Evolutionary conservation across 2,113 vertebrate species (phyloP).

Genomic region (Todiramphus chloris): DNA sequence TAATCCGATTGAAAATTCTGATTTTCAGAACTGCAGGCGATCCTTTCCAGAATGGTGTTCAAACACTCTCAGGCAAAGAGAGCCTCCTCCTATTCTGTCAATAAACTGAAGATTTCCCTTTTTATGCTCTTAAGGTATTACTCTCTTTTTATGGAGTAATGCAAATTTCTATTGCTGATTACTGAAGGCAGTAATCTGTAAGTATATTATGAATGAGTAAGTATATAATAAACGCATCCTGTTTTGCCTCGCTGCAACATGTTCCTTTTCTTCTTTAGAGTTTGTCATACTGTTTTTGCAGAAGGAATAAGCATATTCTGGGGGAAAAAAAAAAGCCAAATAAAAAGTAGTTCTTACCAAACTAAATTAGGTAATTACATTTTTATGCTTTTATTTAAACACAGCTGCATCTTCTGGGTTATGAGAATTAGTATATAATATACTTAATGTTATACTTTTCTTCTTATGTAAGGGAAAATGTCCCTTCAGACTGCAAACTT

Average conservation of each 20-base stretch:
- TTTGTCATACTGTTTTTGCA: background rate
- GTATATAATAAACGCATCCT: background rate
- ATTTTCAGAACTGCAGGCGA: background rate
- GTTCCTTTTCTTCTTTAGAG: background rate
- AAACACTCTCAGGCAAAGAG: background rate
- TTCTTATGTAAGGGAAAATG: constrained; percentile 40
- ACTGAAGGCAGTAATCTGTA: background rate
- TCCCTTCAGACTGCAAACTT: background rate
- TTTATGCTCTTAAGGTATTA: background rate
- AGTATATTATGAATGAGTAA: accelerated
- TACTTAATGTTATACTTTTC: constrained; percentile 20
- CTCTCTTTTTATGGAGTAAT: background rate
- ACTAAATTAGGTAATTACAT: constrained; percentile 34
- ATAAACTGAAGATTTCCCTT: background rate
- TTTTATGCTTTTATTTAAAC: constrained; percentile 41
- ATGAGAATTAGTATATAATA: constrained; percentile 38
- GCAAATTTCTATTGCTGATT: background rate
- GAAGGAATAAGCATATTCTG: constrained; percentile 30
- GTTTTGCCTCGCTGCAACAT: background rate
- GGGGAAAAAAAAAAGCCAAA: constrained; percentile 30
- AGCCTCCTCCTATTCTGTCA: background rate
- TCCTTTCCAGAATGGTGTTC: background rate
- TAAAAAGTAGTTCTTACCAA: constrained; percentile 31
- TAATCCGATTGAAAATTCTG: background rate
- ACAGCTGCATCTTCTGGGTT: constrained; percentile 24